These are phyloP conservation scores for Champsocephalus esox DNA, from an alignment of 2,797 vertebrate species.

Conservation along the genomic window DNA sequence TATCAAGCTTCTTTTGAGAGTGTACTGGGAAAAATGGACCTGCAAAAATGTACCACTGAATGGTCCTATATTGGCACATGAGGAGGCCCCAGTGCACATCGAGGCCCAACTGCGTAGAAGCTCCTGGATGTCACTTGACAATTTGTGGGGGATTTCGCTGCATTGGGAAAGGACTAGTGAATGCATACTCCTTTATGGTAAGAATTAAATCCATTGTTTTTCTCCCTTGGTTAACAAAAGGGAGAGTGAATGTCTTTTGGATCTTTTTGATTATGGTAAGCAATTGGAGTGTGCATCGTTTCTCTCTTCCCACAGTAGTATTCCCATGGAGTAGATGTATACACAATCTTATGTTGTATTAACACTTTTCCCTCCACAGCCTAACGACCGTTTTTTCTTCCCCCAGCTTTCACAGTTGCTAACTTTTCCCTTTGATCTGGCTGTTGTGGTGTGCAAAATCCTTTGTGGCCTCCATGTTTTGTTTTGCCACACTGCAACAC, in stretches of 20 bases:
- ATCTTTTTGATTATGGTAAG: conserved; percentile 79
- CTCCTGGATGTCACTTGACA: conserved; percentile 99
- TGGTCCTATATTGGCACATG: conserved; percentile 95
- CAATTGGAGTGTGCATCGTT: conserved; percentile 92
- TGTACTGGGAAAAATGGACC: conserved; percentile 91
- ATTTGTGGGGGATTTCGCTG: conserved; percentile 95
- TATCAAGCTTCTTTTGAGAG: conserved; percentile 93
- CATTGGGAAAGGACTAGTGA: conserved; percentile 95
- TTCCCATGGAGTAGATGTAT: conserved; percentile 87
- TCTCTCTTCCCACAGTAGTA: conserved; percentile 89
- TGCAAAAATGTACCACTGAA: conserved; percentile 88
- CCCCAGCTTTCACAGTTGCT: conserved; percentile 83
- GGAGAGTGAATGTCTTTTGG: conserved; percentile 89
- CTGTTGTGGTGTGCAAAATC: conserved; percentile 99
- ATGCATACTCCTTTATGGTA: conserved; percentile 95
- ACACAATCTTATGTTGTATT: conserved; percentile 74
- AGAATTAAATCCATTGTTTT: conserved; percentile 80
- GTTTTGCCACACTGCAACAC: conserved; percentile 99
- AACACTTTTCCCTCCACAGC: conserved; percentile 79
- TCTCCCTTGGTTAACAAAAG: conserved; percentile 79
- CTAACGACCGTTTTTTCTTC: conserved; percentile 79
- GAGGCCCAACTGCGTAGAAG: conserved; percentile 99
- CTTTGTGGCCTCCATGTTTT: conserved; percentile 87
- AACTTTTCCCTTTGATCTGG: conserved; percentile 96
- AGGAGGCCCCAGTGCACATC: conserved; percentile 95